A percentile compares a stretch with the other conserved stretches of the same genome.
Evolutionary conservation across 2,888 invertebrate species (phyloP).

Genomic region (Palloptera scutellata): DNA sequence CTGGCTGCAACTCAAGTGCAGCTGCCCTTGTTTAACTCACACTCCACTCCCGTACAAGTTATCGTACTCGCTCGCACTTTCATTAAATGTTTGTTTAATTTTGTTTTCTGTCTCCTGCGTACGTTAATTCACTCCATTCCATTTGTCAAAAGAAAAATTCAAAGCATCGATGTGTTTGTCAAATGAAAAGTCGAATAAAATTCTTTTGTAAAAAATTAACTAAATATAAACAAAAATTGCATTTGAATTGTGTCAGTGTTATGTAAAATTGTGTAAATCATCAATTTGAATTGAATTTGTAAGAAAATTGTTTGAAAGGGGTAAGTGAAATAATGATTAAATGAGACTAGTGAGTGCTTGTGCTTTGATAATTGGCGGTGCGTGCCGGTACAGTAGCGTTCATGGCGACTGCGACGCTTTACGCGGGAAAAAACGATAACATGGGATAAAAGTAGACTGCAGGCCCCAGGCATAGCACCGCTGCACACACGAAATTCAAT

Average conservation of each 20-base stretch:
- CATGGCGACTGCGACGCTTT: slow-evolving; percentile 31
- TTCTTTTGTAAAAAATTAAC: slow-evolving; percentile 14
- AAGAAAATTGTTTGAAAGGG: too few species aligned
- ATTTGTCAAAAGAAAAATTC: slow-evolving; percentile 14
- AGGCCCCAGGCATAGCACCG: slow-evolving; percentile 1
- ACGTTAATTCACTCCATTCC: slow-evolving; percentile 5
- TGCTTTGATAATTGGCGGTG: too few species aligned
- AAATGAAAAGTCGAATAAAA: slow-evolving; percentile 2
- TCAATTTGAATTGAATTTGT: too few species aligned
- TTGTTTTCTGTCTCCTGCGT: slow-evolving; percentile 14
- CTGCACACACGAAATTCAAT: too few species aligned
- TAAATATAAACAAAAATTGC: slow-evolving; percentile 10
- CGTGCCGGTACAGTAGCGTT: slow-evolving; percentile 34
- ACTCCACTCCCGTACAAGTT: background rate
- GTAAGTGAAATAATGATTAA: background rate
- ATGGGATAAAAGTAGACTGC: slow-evolving; percentile 28
- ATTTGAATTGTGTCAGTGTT: too few species aligned
- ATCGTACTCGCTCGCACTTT: slow-evolving; percentile 11
- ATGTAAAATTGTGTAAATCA: too few species aligned
- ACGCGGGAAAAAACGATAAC: slow-evolving; percentile 35
- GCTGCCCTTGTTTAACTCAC: slow-evolving; percentile 11
- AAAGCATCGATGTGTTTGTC: slow-evolving; percentile 24
- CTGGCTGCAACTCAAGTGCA: background rate
- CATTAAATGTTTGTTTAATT: background rate
- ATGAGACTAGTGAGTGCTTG: background rate